phyloP scores from a whole-genome alignment of 2,888 invertebrate species.

The Calameuta pallipes region DNA sequence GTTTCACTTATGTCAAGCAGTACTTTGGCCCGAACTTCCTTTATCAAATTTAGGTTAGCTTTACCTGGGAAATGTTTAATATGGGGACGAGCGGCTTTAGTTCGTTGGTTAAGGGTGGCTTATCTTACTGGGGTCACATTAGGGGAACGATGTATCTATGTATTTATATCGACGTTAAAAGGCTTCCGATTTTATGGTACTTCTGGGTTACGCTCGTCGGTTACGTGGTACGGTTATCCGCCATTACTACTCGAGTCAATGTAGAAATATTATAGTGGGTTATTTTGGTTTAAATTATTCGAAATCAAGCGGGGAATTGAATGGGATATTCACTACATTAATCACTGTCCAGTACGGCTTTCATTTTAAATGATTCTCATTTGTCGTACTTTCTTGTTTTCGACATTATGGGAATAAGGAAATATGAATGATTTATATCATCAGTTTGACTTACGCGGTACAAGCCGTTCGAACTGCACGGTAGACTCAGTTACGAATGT shows the following conservation, averaged over 20 bases:
- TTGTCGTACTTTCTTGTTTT: neutral
- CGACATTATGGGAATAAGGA: neutral
- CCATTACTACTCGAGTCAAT: neutral
- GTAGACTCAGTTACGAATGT: neutral
- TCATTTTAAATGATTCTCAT: neutral
- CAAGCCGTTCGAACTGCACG: neutral
- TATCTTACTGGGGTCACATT: neutral
- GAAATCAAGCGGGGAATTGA: neutral
- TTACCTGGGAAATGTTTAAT: neutral
- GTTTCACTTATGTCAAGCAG: too few relatives aligned
- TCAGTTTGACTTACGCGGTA: neutral
- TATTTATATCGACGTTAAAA: constrained; percentile 10
- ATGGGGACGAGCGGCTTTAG: neutral
- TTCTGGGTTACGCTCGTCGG: constrained; percentile 1
- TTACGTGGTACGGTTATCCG: neutral
- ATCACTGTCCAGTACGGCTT: neutral
- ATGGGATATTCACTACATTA: neutral
- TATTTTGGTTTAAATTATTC: neutral
- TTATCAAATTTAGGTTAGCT: neutral
- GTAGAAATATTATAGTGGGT: neutral
- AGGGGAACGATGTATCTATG: neutral
- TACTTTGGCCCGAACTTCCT: neutral
- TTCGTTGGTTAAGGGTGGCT: neutral
- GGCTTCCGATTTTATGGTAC: constrained; percentile 21
- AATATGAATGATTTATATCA: neutral